phyloP scores from a whole-genome alignment of 2,113 vertebrate genomes.

The Meles meles region DNA sequence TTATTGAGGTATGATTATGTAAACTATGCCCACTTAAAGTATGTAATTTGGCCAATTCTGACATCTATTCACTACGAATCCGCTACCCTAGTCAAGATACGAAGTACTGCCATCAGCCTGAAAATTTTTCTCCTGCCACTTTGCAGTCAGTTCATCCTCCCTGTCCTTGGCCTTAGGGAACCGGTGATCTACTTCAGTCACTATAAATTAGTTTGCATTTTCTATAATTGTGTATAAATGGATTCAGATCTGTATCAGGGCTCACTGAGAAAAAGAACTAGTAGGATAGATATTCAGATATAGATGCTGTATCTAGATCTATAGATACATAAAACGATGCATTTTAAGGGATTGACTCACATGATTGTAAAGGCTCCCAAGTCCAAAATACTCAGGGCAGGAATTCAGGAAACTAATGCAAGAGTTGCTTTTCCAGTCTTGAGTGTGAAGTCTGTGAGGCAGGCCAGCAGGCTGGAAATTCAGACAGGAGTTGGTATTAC shows the following conservation, averaged over 20 bases:
- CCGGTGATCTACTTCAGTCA: neutral
- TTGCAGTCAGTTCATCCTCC: neutral
- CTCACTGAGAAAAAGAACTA: neutral
- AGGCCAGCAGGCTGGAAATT: neutral
- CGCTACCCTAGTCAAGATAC: neutral
- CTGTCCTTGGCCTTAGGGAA: neutral
- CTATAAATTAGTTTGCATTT: slow-evolving; percentile 22
- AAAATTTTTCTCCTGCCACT: neutral
- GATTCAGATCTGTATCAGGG: neutral
- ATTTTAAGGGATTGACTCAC: neutral
- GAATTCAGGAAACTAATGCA: neutral
- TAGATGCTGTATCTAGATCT: neutral
- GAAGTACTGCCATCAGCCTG: neutral
- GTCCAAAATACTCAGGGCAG: neutral
- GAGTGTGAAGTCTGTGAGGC: neutral
- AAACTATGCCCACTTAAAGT: neutral
- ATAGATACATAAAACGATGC: neutral
- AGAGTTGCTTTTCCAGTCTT: neutral
- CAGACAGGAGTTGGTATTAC: neutral
- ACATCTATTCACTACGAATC: neutral
- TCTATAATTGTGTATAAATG: neutral
- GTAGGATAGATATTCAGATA: neutral
- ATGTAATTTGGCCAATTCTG: neutral
- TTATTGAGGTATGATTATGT: neutral
- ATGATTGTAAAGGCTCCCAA: neutral